Base-by-base conservation (phyloP, 2,888 invertebrate species). In the Zeuzera pyrina region DNA sequence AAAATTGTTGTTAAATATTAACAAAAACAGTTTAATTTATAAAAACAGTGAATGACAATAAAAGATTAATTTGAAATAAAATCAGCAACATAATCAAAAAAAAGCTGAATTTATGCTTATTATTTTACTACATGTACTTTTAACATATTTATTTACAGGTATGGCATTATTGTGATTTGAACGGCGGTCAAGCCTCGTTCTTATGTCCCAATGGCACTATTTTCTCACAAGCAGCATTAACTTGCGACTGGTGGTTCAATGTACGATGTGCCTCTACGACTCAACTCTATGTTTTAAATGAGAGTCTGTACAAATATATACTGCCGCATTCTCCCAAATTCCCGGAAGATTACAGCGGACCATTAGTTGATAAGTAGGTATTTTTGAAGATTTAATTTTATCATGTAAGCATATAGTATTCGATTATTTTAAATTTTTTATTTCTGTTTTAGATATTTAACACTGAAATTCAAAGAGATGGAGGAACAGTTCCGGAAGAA, bases 161-260 rank as follows among this genome's bases (percentile, higher is more conserved):
- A 5, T 95, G 94, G 95, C 94, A 95, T 67, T 95, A 95, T 65
- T 95, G 94, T 59, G 94, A 94, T 63, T 84, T 95, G 34, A 94
- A 94, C 57, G 94, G 94, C 4, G 94, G 94, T 3, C 94, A 94
- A 67, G 92, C 94, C 3, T 94, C 94, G 2, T 95, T 95, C 65
- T 74, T 95, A 19, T 95, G 94, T 54, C 94, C 94, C 29, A 94
- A 94, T 63, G 94, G 95, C 21, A 95, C 95, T 2, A 93, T 95
- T 57, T 95, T 95, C 78, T 94, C 92, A 44, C 94, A 95, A 83
- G 92, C 93, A 8, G 93, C 90, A 0, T 74, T 95, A 25, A 94
- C 94, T 0, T 94, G 94, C 57, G 95, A 95, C 65, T 95, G 94
- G 94, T 95, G 94, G 94, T 95, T 93, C 72, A 95, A 95, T 62